Base-by-base conservation (phyloP, 2,113 vertebrate genomes). In the Toxotes chatareus region DNA sequence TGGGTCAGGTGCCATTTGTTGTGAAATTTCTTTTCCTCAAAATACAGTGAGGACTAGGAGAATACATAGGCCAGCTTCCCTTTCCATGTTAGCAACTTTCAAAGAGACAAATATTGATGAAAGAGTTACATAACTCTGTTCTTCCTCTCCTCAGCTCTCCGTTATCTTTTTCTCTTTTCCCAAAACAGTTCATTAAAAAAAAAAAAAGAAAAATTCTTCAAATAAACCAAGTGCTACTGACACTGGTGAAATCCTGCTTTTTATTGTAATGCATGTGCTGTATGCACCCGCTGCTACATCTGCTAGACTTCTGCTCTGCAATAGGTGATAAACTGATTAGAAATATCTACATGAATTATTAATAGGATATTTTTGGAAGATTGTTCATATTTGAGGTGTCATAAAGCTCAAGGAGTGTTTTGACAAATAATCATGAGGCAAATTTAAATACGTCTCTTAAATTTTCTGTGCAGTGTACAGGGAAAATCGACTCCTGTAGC, bases 131-230 rank as follows among this genome's bases (percentile, higher is more conserved):
- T 27, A 82, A 74, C 44, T 17, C 40, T 76, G 64, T 44, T 79
- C 3, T 76, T 86, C n/a, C 56, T 68, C 56, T 78, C 34, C 65
- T 13, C 4, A n/a, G 62, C 53, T 76, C 38, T 38, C 14, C 73
- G 31, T 64, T 83, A 64, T 82, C 47, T 69, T 68, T 74, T 9
- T 32, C 51, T 63, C 74, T 76, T 91, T 78, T 83, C 88, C 84
- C 88, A 73, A 87, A 89, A 82, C 80, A 79, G 75, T 86, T 91
- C 75, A 87, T 92, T 91, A 87, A 85, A 91, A 82, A 83, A 77
- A 75, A 78, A 73, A 84, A 78, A 79, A 75, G 74, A 76, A 65
- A 47, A 80, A 86, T 70, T 36, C 76, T 80, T 40, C 27, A 36
- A 42, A 64, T 49, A 19, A 84, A 65, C 64, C 32, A 8, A 85